Percentiles rank a stretch among this genome's conserved stretches.
Evolutionary conservation across 1,140 invertebrate species (phyloP).

Genomic region (Trichomalopsis sarcophagae): DNA sequence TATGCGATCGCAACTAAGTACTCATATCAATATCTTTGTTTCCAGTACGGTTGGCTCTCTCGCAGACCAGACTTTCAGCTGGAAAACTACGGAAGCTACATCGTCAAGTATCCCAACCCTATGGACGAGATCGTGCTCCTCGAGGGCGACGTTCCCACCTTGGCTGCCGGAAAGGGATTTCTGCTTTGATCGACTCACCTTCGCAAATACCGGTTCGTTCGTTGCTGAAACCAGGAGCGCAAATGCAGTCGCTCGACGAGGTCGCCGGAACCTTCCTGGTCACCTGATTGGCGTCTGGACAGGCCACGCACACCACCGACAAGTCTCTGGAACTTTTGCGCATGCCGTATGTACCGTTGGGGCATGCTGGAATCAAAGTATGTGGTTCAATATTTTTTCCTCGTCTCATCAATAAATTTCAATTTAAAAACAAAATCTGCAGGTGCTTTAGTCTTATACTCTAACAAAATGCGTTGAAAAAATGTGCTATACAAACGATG

Average conservation of each 20-base stretch:
- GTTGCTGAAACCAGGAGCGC: conserved; percentile 76
- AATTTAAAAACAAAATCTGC: neutral
- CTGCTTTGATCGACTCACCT: conserved; percentile 64
- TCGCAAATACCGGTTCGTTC: conserved; percentile 73
- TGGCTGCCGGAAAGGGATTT: conserved; percentile 57
- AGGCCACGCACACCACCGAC: conserved; percentile 75
- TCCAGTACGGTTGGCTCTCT: conserved; percentile 65
- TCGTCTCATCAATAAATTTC: neutral
- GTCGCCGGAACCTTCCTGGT: conserved; percentile 75
- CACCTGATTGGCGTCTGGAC: conserved; percentile 81
- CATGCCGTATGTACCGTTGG: conserved; percentile 74
- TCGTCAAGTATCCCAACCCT: conserved; percentile 56
- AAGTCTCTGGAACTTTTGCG: conserved; percentile 74
- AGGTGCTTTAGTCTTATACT: neutral
- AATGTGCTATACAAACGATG: neutral
- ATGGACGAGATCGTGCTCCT: conserved; percentile 54
- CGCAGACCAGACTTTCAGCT: conserved; percentile 62
- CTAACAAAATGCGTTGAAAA: neutral
- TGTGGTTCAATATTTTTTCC: neutral
- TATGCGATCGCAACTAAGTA: too few relatives aligned
- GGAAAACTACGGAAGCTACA: conserved; percentile 59
- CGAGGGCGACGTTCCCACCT: conserved; percentile 55
- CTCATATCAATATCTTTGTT: neutral
- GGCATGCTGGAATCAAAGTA: conserved; percentile 67
- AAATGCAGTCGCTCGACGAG: conserved; percentile 77